A percentile compares a stretch with the other conserved stretches of the same genome.
These are phyloP conservation scores for Phoxinus dragarum DNA, from an alignment of 2,797 vertebrate species.

Conservation along the genomic window DNA sequence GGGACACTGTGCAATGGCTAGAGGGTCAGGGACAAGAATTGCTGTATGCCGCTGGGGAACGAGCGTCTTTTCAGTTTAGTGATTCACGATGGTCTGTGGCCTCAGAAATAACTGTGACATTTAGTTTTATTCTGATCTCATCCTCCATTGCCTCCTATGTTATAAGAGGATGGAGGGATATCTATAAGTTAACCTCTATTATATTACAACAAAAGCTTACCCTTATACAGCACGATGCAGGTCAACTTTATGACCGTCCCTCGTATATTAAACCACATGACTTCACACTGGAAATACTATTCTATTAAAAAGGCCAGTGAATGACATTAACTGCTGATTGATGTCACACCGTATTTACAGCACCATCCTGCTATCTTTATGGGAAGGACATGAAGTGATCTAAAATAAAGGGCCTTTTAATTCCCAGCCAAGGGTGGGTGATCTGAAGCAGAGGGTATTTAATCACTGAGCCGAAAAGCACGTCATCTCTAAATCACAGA, in stretches of 20 bases:
- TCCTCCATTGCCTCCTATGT: conserved; percentile 29
- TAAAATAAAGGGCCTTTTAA: conserved; percentile 48
- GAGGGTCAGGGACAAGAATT: not conserved
- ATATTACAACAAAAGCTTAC: conserved; percentile 25
- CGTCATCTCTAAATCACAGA: conserved; percentile 30
- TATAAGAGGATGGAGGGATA: conserved; percentile 33
- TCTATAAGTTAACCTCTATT: conserved; percentile 47
- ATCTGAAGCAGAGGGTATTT: conserved; percentile 50
- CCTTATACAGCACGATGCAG: conserved; percentile 19
- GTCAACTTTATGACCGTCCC: conserved; percentile 26
- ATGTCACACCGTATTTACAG: conserved; percentile 54
- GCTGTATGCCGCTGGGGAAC: not conserved
- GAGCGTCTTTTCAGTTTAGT: conserved; percentile 30
- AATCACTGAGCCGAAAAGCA: conserved; percentile 40
- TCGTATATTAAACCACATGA: conserved; percentile 21
- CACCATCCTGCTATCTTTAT: conserved; percentile 24
- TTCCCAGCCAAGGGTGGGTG: conserved; percentile 34
- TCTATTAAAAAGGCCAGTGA: conserved; percentile 20
- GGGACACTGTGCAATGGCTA: not conserved
- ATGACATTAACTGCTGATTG: conserved; percentile 47
- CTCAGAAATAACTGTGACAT: conserved; percentile 43
- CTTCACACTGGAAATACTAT: conserved; percentile 23
- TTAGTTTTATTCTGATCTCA: conserved; percentile 47
- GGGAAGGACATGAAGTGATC: conserved; percentile 45
- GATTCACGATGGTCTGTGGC: conserved; percentile 29